Conservation (phyloP, 1,140 invertebrate species). For the Coelopa frigida region DNA sequence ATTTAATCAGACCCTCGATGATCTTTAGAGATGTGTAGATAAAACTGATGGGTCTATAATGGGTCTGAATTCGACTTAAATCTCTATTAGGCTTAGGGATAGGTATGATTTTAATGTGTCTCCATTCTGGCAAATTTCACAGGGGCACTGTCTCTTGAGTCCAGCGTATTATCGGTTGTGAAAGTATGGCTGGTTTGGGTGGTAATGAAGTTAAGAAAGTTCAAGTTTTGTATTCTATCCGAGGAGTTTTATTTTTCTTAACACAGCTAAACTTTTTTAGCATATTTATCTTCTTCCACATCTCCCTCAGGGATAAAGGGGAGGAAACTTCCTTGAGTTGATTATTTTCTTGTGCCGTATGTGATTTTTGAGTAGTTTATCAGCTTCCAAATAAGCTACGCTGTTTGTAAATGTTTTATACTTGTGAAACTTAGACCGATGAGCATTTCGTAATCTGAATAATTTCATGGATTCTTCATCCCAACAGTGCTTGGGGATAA, state of each 20-base stretch:
- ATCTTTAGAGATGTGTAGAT: not conserved
- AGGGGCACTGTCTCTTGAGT: not conserved
- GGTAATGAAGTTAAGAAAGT: not conserved
- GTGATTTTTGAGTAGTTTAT: not conserved
- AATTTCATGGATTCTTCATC: not conserved
- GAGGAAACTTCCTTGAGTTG: too few species aligned
- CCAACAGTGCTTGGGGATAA: not conserved
- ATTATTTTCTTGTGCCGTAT: not conserved
- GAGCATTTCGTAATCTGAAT: not conserved
- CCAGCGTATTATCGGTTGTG: not conserved
- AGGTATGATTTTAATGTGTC: not conserved
- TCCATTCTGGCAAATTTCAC: too few species aligned
- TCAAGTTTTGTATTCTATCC: not conserved
- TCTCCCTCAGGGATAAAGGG: too few species aligned
- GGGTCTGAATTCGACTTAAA: not conserved
- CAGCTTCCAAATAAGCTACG: not conserved
- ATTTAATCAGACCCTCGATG: not conserved
- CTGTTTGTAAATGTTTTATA: not conserved
- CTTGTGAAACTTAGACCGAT: not conserved
- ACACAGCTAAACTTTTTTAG: not conserved
- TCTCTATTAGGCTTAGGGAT: not conserved
- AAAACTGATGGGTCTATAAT: not conserved
- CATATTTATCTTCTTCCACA: not conserved
- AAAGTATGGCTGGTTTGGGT: not conserved
- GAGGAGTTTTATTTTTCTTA: not conserved